Evolutionary conservation across 2,888 invertebrate species (phyloP).

Genomic region (Diarsia mendica): DNA sequence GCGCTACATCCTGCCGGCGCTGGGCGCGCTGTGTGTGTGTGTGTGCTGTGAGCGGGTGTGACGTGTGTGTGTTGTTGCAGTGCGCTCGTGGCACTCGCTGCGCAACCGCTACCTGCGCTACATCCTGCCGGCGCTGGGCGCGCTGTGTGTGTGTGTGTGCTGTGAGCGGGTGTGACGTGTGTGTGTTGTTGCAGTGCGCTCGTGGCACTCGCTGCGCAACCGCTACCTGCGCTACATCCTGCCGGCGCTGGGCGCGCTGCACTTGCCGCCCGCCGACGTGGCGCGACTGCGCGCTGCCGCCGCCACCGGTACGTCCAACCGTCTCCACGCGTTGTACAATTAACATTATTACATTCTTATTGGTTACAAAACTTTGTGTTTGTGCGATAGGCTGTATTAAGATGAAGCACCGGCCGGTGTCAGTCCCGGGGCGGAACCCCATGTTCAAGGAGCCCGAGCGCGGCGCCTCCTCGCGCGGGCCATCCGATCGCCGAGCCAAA

Average conservation of each 20-base stretch:
- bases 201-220: conserved; percentile 87
- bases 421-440: conserved; percentile 63
- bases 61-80: too few relatives aligned
- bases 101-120: too few relatives aligned
- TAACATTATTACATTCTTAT: too few relatives aligned
- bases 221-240: conserved; percentile 86
- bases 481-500: neutral
- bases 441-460: conserved; percentile 44
- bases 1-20: too few relatives aligned
- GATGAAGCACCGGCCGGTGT: neutral
- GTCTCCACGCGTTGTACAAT: too few relatives aligned
- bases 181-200: conserved; percentile 70
- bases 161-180: too few relatives aligned
- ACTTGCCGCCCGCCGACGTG: conserved; percentile 70
- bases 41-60: too few relatives aligned
- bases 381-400: conserved; percentile 17
- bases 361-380: neutral
- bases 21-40: too few relatives aligned
- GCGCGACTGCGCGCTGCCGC: conserved; percentile 73
- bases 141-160: too few relatives aligned
- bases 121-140: too few relatives aligned
- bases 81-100: too few relatives aligned
- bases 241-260: conserved; percentile 75
- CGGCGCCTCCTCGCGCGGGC: conserved; percentile 19
- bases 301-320: conserved; percentile 62